Conservation (phyloP, 2,113 vertebrate genomes). For the Paracyprichromis sp. region DNA sequence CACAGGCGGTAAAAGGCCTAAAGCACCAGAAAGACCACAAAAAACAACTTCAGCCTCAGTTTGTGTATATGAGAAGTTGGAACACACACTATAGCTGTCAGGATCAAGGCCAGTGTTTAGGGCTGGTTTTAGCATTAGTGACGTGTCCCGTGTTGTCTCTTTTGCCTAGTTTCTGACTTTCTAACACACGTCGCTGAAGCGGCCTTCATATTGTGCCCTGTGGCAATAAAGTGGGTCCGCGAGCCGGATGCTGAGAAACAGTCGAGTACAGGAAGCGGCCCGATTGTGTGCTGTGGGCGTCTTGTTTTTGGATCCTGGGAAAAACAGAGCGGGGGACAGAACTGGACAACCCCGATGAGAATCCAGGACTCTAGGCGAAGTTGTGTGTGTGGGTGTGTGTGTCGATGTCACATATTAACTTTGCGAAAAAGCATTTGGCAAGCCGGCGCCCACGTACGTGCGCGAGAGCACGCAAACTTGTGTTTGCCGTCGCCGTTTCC, state of each 20-base stretch:
- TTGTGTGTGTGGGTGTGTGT: background rate
- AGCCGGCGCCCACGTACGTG: background rate
- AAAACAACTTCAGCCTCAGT: background rate
- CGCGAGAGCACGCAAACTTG: background rate
- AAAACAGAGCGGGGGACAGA: conserved; percentile 22
- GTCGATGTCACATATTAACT: background rate
- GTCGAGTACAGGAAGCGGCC: background rate
- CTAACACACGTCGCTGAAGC: background rate
- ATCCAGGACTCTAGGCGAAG: conserved; percentile 15
- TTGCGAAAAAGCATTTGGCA: background rate
- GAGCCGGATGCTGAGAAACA: background rate
- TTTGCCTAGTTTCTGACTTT: background rate
- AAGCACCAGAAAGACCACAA: background rate
- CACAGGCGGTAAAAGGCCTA: background rate
- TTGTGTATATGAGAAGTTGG: background rate
- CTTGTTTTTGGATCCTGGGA: conserved; percentile 38
- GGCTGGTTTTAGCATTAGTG: background rate
- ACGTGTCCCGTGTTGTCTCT: background rate
- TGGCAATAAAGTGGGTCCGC: background rate
- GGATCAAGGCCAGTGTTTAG: background rate
- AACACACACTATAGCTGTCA: background rate
- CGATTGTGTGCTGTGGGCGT: background rate
- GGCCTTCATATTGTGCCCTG: background rate
- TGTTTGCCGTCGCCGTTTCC: background rate
- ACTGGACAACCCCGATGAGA: conserved; percentile 35